A percentile compares a stretch with the other conserved stretches of the same genome.
phyloP scores from a whole-genome alignment of 2,113 vertebrate genomes.

The Pogonocichla stellata region DNA sequence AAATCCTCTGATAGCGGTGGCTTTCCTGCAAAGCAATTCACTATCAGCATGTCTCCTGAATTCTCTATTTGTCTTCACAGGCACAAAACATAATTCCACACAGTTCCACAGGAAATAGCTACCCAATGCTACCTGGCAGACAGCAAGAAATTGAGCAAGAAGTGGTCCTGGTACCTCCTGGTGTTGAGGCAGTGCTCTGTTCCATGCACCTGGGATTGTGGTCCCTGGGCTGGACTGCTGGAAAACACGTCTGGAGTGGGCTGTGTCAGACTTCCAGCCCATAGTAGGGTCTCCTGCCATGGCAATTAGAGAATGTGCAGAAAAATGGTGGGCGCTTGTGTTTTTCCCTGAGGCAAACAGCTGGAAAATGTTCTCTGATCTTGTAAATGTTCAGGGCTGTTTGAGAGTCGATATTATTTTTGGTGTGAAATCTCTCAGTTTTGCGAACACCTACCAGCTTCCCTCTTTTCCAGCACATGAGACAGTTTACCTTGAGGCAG shows the following conservation, averaged over 20 bases:
- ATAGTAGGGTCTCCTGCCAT: accelerated
- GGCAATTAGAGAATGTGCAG: background rate
- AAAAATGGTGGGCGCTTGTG: background rate
- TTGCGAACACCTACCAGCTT: background rate
- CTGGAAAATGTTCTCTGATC: background rate
- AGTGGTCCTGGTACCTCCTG: background rate
- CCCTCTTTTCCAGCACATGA: background rate
- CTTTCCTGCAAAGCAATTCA: background rate
- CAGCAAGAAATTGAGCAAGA: background rate
- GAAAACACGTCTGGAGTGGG: background rate
- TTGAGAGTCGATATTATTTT: background rate
- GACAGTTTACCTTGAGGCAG: background rate
- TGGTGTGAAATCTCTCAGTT: background rate
- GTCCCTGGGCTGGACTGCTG: background rate
- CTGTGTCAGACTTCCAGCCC: background rate
- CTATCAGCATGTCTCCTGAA: background rate
- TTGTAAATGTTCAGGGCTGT: background rate
- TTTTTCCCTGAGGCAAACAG: background rate
- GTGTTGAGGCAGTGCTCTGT: background rate
- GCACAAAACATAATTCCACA: background rate
- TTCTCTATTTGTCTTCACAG: background rate
- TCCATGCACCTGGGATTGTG: background rate
- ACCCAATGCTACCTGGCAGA: accelerated
- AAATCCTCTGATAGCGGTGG: background rate
- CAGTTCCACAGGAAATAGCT: background rate